Base-by-base conservation (phyloP, 2,888 invertebrate species). In the Hemithea aestivaria region DNA sequence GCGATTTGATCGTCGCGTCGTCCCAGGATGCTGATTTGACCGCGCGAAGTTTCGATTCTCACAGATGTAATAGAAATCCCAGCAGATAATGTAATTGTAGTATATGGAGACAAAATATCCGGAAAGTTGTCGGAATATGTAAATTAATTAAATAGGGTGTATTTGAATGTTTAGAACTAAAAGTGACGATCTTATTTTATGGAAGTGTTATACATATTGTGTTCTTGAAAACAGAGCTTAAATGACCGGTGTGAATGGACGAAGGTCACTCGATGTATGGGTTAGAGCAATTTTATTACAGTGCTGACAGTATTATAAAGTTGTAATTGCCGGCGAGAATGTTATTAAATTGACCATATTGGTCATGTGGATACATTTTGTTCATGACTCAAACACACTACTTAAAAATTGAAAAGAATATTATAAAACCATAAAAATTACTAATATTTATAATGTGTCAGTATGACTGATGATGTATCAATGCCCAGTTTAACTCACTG, bases 251-350 rank as follows among this genome's bases (percentile, higher is more conserved):
- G 39, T 40, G 42, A 34, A 23, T 35, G 21, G 31, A 36, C 35
- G 27, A 38, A 41, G 29, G 41, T 32, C 28, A 37, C 35, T 46
- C 46, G 37, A 7, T 27, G 36, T 35, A 28, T 55, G 53, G 63
- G 65, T 62, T 60, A 57, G 55, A 60, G 53, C 54, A 61, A 57
- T 61, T 53, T 53, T 56, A 56, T 60, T 59, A 58, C 67, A 62
- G 62, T 57, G 65, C 65, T 62, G 69, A 68, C 76, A 77, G 78
- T 78, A 78, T 78, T 78, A 75, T 73, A 57, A 62, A 63, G 60
- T 63, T 62, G 56, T 64, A 66, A 59, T 58, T 60, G 61, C 55
- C 59, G 53, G 35, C 55, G 55, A 43, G 53, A 48, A 51, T 48
- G 45, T 56, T 45, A 48, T 49, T 32, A 48, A 48, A 53, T 44